A percentile compares a stretch with the other conserved stretches of the same genome.
Conservation (phyloP, 2,888 invertebrate genomes). For the Papilio gigon region DNA sequence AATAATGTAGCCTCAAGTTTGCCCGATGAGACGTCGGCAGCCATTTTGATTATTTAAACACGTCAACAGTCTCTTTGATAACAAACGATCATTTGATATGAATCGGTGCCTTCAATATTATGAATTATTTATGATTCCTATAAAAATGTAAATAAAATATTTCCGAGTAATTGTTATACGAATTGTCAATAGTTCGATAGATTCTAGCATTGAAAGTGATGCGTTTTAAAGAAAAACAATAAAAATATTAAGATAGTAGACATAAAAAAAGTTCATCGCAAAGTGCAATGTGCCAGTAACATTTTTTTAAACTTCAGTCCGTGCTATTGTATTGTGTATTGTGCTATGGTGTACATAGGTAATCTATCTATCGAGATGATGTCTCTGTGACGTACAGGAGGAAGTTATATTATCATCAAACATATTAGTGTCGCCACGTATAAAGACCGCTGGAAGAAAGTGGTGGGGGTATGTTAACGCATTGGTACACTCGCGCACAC, state of each 20-base stretch:
- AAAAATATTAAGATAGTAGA: neutral
- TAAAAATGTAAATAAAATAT: neutral
- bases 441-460: no score
- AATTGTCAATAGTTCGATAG: neutral
- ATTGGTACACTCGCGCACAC: no score
- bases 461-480: no score
- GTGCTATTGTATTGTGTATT: no score
- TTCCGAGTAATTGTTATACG: neutral
- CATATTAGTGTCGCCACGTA: no score
- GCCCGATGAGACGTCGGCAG: slow-evolving; percentile 52
- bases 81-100: slow-evolving; percentile 48
- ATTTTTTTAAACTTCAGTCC: no score
- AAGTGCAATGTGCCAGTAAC: no score
- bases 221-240: no score
- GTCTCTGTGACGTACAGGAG: slow-evolving; percentile 1
- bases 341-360: no score
- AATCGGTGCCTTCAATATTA: slow-evolving; percentile 51
- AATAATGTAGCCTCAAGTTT: slow-evolving; percentile 50
- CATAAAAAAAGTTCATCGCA: no score
- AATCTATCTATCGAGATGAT: slow-evolving; percentile 8
- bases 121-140: slow-evolving; percentile 47
- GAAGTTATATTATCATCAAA: slow-evolving; percentile 10
- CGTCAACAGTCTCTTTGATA: slow-evolving; percentile 53
- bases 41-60: slow-evolving; percentile 63
- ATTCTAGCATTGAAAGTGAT: neutral